A percentile compares a stretch with the other conserved stretches of the same genome.
These are phyloP conservation scores for Octodon degus DNA, from an alignment of 2,113 vertebrate genomes.

Conservation along the genomic window DNA sequence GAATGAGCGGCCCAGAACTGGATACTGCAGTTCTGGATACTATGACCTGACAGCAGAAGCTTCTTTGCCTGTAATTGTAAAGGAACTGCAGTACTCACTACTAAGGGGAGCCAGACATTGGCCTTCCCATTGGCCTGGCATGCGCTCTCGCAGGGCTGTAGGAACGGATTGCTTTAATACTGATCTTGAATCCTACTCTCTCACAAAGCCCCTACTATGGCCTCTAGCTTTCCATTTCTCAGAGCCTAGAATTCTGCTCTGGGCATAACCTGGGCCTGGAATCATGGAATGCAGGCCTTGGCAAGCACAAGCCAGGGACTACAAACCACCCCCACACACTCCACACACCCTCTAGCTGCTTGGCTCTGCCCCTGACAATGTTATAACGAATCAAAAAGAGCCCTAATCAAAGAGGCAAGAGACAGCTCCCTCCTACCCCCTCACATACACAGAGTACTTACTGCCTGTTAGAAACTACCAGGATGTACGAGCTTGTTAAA, in stretches of 20 bases:
- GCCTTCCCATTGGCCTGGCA: not conserved
- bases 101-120: not conserved
- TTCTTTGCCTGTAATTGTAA: not conserved
- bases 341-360: not conserved
- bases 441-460: not conserved
- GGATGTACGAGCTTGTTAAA: not conserved
- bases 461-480: not conserved
- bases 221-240: not conserved
- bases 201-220: not conserved
- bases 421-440: not conserved
- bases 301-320: not conserved
- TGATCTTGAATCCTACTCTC: not conserved
- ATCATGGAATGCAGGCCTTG: not conserved
- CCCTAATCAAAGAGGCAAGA: conserved; percentile 10
- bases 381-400: not conserved
- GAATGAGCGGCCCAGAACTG: conserved; percentile 39
- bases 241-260: not conserved
- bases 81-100: not conserved
- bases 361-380: not conserved
- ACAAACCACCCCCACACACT: not conserved
- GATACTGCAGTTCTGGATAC: not conserved
- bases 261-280: not conserved
- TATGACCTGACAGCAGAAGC: not conserved
- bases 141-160: not conserved
- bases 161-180: not conserved